Percentiles rank a stretch among this genome's conserved stretches.
Evolutionary conservation across 2,888 invertebrate species (phyloP).

Genomic region (Tolmerus cingulatus): DNA sequence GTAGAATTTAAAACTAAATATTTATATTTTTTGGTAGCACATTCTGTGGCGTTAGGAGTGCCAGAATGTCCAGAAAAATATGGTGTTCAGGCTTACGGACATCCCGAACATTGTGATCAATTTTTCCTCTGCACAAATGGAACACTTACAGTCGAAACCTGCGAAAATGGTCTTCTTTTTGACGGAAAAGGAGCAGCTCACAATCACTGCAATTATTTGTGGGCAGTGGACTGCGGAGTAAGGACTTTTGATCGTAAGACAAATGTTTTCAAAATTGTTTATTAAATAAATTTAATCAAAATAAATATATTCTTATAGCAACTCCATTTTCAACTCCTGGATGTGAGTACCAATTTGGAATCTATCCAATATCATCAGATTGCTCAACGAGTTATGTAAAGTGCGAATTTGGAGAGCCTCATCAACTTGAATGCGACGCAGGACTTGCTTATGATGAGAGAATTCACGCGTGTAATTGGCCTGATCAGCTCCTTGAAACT

Average conservation of each 20-base stretch:
- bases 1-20: background rate
- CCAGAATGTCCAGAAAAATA: constrained; percentile 83
- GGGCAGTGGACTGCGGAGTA: constrained; percentile 87
- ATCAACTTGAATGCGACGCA: constrained; percentile 82
- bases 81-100: constrained; percentile 84
- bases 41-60: constrained; percentile 70
- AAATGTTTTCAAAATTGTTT: background rate
- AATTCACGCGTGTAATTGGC: constrained; percentile 92
- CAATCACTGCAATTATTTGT: constrained; percentile 93
- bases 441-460: constrained; percentile 89
- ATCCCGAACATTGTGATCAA: constrained; percentile 86
- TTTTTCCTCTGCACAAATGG: constrained; percentile 94
- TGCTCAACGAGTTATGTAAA: constrained; percentile 89
- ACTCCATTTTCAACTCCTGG: constrained; percentile 81
- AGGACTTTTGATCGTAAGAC: constrained; percentile 81
- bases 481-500: constrained; percentile 83
- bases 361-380: constrained; percentile 80
- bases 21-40: constrained; percentile 60
- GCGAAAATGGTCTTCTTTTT: constrained; percentile 90
- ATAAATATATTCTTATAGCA: constrained; percentile 65
- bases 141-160: constrained; percentile 86
- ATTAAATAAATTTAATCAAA: background rate
- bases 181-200: constrained; percentile 89
- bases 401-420: constrained; percentile 83
- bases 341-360: constrained; percentile 88